Evolutionary conservation across 2,113 vertebrate genomes (phyloP).

Genomic region (Nannospalax galili): DNA sequence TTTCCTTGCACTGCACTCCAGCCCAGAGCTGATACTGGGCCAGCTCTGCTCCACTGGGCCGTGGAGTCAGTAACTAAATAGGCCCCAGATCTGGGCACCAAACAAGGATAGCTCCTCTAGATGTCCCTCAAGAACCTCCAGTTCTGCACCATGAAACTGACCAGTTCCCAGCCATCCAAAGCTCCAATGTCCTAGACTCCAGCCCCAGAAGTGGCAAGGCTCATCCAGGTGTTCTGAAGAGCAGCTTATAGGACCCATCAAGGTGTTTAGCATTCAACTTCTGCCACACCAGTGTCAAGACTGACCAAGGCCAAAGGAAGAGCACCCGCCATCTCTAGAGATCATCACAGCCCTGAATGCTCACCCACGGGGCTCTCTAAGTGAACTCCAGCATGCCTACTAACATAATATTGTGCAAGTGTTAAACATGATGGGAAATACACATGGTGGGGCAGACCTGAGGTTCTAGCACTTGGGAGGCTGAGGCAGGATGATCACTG

Average conservation of each 20-base stretch:
- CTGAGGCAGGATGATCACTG: not conserved
- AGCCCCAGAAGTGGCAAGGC: too few relatives aligned
- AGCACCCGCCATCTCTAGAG: too few relatives aligned
- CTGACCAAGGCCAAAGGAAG: too few relatives aligned
- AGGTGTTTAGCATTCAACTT: too few relatives aligned
- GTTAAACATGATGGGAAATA: not conserved
- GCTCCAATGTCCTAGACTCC: too few relatives aligned
- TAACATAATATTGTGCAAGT: not conserved
- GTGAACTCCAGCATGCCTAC: not conserved
- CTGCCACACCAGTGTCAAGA: too few relatives aligned
- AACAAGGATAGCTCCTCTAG: not conserved
- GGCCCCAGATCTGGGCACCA: not conserved
- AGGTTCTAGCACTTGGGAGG: not conserved
- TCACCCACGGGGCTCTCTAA: not conserved
- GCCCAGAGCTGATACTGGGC: not conserved
- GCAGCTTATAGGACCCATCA: too few relatives aligned
- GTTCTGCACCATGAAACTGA: too few relatives aligned
- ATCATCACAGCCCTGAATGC: not conserved
- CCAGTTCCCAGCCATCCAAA: too few relatives aligned
- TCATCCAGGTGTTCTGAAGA: too few relatives aligned
- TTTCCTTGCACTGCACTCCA: not conserved
- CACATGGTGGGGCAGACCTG: not conserved
- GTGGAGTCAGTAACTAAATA: too few relatives aligned
- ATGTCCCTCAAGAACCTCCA: too few relatives aligned
- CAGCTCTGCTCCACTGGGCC: not conserved